Evolutionary conservation across 2,888 invertebrate species (phyloP).

Genomic region (Acleris literana): DNA sequence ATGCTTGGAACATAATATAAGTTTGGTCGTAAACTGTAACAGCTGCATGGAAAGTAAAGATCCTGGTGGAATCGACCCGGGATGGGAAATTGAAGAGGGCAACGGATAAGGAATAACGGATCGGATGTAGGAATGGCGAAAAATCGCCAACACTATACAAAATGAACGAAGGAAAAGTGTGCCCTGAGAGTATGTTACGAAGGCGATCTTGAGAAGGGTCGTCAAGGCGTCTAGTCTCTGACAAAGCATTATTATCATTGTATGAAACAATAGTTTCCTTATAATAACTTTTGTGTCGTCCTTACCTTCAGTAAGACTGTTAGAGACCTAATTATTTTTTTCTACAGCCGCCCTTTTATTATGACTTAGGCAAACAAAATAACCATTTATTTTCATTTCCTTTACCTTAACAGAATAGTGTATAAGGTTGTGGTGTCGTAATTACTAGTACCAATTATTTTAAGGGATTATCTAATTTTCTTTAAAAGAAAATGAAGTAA

Average conservation of each 20-base stretch:
- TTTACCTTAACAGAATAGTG: background rate
- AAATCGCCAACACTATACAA: constrained; percentile 54
- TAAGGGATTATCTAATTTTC: too few species aligned
- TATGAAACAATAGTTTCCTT: constrained; percentile 51
- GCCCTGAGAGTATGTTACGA: constrained; percentile 44
- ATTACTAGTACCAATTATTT: too few species aligned
- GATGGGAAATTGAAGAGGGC: constrained; percentile 65
- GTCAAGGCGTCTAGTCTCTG: constrained; percentile 48
- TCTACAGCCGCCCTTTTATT: constrained; percentile 8
- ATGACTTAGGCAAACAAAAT: constrained; percentile 7
- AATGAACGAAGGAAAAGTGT: constrained; percentile 55
- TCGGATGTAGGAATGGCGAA: constrained; percentile 54
- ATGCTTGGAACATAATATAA: constrained; percentile 71
- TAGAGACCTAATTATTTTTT: constrained; percentile 22
- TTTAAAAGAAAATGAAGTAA: too few species aligned
- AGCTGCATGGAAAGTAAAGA: constrained; percentile 74
- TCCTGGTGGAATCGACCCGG: constrained; percentile 58
- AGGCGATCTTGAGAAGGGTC: constrained; percentile 57
- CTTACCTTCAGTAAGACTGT: constrained; percentile 10
- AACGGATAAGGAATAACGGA: constrained; percentile 56
- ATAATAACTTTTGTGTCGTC: constrained; percentile 39
- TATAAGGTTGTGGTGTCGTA: too few species aligned
- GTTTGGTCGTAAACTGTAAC: constrained; percentile 76
- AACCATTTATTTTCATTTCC: background rate
- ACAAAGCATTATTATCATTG: constrained; percentile 60